Conservation (phyloP, 2,888 invertebrate species). For the Pachydiplax longipennis region DNA sequence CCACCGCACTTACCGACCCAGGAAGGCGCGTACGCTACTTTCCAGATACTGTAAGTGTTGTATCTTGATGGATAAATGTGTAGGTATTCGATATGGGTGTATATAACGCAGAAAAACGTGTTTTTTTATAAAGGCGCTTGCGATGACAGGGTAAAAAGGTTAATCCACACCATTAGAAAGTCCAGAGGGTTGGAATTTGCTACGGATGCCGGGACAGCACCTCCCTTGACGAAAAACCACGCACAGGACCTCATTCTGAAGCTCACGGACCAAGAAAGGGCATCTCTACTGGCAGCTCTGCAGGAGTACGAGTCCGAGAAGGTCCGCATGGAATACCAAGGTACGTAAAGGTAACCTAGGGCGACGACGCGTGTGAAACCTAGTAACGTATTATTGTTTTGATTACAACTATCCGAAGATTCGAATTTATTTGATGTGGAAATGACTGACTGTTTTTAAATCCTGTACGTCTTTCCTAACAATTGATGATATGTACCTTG, state of each 20-base stretch:
- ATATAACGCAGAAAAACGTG: neutral
- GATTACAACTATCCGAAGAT: no score
- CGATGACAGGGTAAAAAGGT: neutral
- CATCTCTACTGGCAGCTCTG: constrained; percentile 71
- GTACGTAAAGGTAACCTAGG: no score
- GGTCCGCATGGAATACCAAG: constrained; percentile 80
- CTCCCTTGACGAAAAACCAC: constrained; percentile 70
- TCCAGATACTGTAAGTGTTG: neutral
- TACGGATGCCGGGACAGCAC: neutral
- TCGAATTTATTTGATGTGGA: no score
- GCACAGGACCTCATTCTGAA: constrained; percentile 77
- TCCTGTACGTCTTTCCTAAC: no score
- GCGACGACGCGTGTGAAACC: no score
- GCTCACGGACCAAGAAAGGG: constrained; percentile 76
- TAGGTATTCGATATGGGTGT: no score
- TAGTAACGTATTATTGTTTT: no score
- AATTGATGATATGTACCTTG: no score
- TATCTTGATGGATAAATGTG: neutral
- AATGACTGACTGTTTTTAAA: no score
- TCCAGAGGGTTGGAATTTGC: neutral
- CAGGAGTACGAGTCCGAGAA: constrained; percentile 78
- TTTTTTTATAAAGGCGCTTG: neutral
- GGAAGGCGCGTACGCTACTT: neutral
- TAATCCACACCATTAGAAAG: neutral
- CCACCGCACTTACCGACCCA: neutral